A percentile compares a stretch with the other conserved stretches of the same genome.
phyloP scores from a whole-genome alignment of 2,113 vertebrate genomes.

The Siniperca chuatsi region DNA sequence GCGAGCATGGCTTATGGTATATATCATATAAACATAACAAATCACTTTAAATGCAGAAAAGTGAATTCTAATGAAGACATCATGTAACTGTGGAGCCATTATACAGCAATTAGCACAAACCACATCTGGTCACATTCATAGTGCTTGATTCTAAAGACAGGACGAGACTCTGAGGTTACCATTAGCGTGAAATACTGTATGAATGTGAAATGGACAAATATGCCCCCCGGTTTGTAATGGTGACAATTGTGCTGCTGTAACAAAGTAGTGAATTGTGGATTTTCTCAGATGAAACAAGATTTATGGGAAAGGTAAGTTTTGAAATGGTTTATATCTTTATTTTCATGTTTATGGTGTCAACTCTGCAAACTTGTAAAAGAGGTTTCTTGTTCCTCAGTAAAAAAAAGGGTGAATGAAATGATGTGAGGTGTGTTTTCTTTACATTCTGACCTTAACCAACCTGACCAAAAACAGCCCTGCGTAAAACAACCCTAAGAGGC shows the following conservation, averaged over 20 bases:
- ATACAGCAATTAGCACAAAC: slow-evolving; percentile 33
- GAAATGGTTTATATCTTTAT: not conserved
- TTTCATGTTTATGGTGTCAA: not conserved
- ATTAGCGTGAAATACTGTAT: slow-evolving; percentile 1
- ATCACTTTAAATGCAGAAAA: slow-evolving; percentile 47
- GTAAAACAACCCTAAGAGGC: not conserved
- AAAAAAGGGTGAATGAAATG: not conserved
- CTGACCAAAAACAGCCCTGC: not conserved
- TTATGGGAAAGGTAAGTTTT: not conserved
- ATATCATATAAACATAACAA: slow-evolving; percentile 46
- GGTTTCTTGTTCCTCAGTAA: not conserved
- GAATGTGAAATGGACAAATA: slow-evolving; percentile 17
- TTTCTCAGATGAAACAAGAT: not conserved
- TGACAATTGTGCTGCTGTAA: not conserved
- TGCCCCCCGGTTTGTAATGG: not conserved
- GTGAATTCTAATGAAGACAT: slow-evolving; percentile 51
- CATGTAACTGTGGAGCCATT: slow-evolving; percentile 25
- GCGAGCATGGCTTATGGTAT: slow-evolving; percentile 25
- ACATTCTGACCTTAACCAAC: slow-evolving; percentile 1
- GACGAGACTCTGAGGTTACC: not conserved
- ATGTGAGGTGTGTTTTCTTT: slow-evolving; percentile 19
- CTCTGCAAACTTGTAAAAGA: not conserved
- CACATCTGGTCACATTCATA: slow-evolving; percentile 41
- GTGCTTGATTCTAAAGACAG: slow-evolving; percentile 6
- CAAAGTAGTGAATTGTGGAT: not conserved